Evolutionary conservation across 2,797 vertebrate genomes (phyloP).

Genomic region (Pantherophis alleghaniensis): DNA sequence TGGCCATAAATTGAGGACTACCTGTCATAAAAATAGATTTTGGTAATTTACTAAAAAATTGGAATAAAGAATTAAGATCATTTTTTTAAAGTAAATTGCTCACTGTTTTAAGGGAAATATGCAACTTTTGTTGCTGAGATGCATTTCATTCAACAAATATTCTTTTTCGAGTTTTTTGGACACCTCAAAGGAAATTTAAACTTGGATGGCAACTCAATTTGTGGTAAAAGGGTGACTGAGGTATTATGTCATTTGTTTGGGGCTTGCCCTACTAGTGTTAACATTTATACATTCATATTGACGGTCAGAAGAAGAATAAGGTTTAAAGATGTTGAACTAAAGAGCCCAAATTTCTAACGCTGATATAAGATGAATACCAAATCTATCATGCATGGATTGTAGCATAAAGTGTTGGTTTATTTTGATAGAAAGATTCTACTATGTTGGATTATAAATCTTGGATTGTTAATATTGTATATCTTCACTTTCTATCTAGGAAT

Average conservation of each 20-base stretch:
- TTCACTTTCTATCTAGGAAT: neutral
- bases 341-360: neutral
- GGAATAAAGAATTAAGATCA: neutral
- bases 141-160: neutral
- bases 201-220: neutral
- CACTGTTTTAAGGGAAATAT: neutral
- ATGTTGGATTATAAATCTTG: neutral
- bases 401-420: neutral
- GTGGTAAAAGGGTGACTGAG: neutral
- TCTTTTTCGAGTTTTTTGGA: neutral
- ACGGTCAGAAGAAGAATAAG: neutral
- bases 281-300: neutral
- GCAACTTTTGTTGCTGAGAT: neutral
- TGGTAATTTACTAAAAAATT: neutral
- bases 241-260: neutral
- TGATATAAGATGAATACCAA: neutral
- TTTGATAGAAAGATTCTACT: neutral
- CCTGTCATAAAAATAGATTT: neutral
- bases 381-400: neutral
- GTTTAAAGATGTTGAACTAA: neutral
- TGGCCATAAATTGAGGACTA: neutral
- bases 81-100: neutral
- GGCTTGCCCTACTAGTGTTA: neutral
- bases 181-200: neutral
- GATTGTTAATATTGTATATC: neutral